Conservation (phyloP, 2,888 invertebrate species). For the Drosophila monieri region DNA sequence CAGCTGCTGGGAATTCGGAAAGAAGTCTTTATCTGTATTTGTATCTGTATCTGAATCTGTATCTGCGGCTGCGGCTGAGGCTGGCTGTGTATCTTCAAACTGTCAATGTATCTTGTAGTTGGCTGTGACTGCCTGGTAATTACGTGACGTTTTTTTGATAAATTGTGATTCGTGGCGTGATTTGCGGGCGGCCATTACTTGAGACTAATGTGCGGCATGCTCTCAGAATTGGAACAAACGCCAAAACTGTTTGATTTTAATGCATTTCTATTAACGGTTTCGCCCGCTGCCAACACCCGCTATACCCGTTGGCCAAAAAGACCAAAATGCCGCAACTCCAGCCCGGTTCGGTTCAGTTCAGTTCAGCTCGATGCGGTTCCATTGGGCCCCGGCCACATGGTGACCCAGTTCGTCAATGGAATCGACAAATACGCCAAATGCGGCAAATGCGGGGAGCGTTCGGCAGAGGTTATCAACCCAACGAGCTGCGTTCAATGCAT, state of each 20-base stretch:
- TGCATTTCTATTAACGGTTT: slow-evolving; percentile 78
- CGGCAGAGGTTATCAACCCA: slow-evolving; percentile 70
- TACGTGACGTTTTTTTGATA: slow-evolving; percentile 79
- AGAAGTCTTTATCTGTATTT: slow-evolving; percentile 47
- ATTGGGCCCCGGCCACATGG: slow-evolving; percentile 44
- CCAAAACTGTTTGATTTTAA: slow-evolving; percentile 57
- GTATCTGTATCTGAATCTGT: slow-evolving; percentile 1
- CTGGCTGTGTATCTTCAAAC: slow-evolving; percentile 24
- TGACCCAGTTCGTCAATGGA: slow-evolving; percentile 75
- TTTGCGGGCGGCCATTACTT: slow-evolving; percentile 66
- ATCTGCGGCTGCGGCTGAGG: slow-evolving; percentile 13
- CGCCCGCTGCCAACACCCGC: slow-evolving; percentile 9
- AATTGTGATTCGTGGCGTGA: slow-evolving; percentile 69
- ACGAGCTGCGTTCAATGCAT: slow-evolving; percentile 63
- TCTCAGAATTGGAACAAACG: slow-evolving; percentile 75
- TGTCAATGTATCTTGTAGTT: slow-evolving; percentile 52
- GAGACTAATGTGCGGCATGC: slow-evolving; percentile 72
- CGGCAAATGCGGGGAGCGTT: slow-evolving; percentile 9
- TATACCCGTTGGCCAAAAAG: slow-evolving; percentile 18
- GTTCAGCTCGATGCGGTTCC: background rate
- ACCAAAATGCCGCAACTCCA: slow-evolving; percentile 15
- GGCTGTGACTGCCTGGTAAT: slow-evolving; percentile 66
- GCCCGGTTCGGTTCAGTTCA: slow-evolving; percentile 1
- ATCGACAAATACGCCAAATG: slow-evolving; percentile 63
- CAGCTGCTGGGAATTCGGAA: slow-evolving; percentile 65